These are phyloP conservation scores for Aphrocallistes beatrix DNA, from an alignment of 37 sponge, comb jelly and placozoan species.

Conservation along the genomic window DNA sequence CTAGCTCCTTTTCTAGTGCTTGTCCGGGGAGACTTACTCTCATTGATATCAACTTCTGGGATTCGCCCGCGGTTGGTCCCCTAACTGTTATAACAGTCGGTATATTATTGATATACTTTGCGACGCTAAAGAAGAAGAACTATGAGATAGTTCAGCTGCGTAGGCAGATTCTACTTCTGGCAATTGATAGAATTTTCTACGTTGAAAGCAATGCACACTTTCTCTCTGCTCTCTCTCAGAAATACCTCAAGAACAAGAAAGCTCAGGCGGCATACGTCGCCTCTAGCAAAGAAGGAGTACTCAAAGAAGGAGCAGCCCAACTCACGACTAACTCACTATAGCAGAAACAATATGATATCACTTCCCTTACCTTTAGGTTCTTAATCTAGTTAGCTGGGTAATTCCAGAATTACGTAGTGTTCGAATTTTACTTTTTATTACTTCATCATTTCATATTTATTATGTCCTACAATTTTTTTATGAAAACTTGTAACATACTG, in stretches of 20 bases:
- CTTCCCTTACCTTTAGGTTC: too few relatives aligned
- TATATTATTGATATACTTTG: not conserved
- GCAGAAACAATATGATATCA: too few relatives aligned
- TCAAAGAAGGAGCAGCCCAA: too few relatives aligned
- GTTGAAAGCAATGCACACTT: not conserved
- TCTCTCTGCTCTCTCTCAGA: not conserved
- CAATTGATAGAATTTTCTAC: not conserved
- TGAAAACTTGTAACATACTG: too few relatives aligned
- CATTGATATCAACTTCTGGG: not conserved
- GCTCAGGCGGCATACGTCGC: not conserved
- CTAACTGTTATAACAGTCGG: not conserved
- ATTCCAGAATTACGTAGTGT: too few relatives aligned
- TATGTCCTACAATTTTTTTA: too few relatives aligned
- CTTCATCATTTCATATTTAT: too few relatives aligned
- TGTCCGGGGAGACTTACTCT: not conserved
- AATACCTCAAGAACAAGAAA: not conserved
- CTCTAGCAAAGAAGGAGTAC: too few relatives aligned
- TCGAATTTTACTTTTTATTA: too few relatives aligned
- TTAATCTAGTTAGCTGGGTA: too few relatives aligned
- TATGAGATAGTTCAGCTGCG: not conserved
- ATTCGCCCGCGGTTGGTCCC: not conserved
- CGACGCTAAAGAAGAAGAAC: not conserved
- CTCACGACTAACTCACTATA: too few relatives aligned
- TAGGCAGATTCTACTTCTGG: not conserved
- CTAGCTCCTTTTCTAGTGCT: not conserved